Percentiles rank a stretch among this genome's conserved stretches.
Evolutionary conservation across 2,797 vertebrate species (phyloP).

Genomic region (Acomys russatus): DNA sequence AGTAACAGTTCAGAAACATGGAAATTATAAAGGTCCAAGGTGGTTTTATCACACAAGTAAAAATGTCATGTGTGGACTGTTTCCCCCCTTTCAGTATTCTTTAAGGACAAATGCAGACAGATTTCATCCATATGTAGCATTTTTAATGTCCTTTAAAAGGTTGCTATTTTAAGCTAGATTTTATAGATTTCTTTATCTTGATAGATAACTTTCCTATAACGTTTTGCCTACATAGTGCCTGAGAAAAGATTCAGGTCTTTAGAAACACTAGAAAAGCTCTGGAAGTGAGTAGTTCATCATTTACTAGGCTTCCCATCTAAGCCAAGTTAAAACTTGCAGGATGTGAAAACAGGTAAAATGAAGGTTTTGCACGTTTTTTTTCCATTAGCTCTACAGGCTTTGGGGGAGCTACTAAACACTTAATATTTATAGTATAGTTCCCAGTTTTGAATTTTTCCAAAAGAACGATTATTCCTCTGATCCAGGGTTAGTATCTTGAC

Average conservation of each 20-base stretch:
- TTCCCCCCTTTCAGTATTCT: background rate
- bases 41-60: constrained; percentile 77
- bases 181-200: background rate
- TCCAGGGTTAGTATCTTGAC: background rate
- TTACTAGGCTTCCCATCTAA: background rate
- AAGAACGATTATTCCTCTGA: background rate
- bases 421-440: background rate
- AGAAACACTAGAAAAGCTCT: background rate
- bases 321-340: background rate
- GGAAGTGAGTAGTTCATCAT: background rate
- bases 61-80: constrained; percentile 81
- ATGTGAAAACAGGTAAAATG: background rate
- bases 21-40: constrained; percentile 87
- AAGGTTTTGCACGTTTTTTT: background rate
- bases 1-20: constrained; percentile 86
- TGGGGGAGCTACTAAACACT: background rate
- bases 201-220: background rate
- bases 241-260: background rate
- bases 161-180: background rate
- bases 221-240: background rate
- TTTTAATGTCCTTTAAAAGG: background rate
- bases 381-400: background rate
- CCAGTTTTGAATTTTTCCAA: constrained; percentile 30
- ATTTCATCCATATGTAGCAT: background rate
- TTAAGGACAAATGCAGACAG: background rate